Evolutionary conservation across 2,888 invertebrate species (phyloP), one percentile per base, ranked within the genome.

Genomic region (Polydrusus tereticollis): DNA sequence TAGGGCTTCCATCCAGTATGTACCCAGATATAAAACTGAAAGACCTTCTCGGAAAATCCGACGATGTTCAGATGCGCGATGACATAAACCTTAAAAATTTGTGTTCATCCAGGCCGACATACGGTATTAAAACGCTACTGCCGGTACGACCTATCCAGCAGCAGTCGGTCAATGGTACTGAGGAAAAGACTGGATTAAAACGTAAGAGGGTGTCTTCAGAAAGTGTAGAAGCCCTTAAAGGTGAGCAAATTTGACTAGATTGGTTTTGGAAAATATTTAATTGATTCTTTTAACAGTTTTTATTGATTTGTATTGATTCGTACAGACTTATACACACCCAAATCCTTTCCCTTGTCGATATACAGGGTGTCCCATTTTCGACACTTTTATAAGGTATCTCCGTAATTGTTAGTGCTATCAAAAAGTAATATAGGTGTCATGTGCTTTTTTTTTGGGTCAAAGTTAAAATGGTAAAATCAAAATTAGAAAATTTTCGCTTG

Each of bases 1-100:
- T 47, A 73, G 74, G 82, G 18, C 75, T 81, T 57, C 81, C 83
- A 3, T 75, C 82, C 6, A 80, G 72, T 52, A 82, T 82, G 80
- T 84, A 85, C 74, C 84, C 85, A 0, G 84, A 84, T 73, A 82
- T 84, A 33, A 85, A 84, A 75, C 75, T 85, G 33, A 83, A 82
- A 75, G 85, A 85, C 78, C 74, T 85, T n/a, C 75, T 73, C n/a
- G 82, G 75, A 65, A 85, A 82, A 77, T 79, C 82, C 0, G 84
- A 84, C 66, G 82, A 81, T 8, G 77, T 84, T 63, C 83, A 85
- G 1, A 82, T 81, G 70, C 80, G 79, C 26, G 83, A 83, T 26
- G 84, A 85, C 69, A 59, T 81, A 2, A 81, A 80, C 75, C 74
- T 83, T 64, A 81, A 80, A 72, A 79, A 75, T 21, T 76, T 85